These are phyloP conservation scores for Pachliopta kotzebuea DNA, from an alignment of 2,888 invertebrate genomes.

Conservation along the genomic window DNA sequence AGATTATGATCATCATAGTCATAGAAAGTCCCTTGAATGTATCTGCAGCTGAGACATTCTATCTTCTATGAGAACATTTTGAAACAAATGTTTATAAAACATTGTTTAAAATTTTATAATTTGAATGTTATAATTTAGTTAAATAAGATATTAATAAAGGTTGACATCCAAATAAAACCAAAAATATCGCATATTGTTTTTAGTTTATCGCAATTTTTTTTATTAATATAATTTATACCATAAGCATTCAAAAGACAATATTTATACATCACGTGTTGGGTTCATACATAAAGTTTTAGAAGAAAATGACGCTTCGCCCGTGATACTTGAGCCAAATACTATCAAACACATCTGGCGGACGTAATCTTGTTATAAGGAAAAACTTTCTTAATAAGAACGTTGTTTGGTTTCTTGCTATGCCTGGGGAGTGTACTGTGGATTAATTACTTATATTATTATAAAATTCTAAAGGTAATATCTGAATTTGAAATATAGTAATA, in stretches of 20 bases:
- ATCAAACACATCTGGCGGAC: conserved; percentile 73
- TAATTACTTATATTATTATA: conserved; percentile 43
- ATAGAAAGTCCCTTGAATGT: no score
- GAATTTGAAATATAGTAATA: neutral
- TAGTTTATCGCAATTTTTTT: neutral
- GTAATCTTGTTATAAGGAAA: conserved; percentile 78
- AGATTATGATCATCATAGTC: no score
- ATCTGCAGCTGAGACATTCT: no score
- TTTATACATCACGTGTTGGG: conserved; percentile 2
- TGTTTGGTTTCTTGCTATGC: conserved; percentile 59
- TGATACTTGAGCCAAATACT: conserved; percentile 59
- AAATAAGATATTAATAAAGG: no score
- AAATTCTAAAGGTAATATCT: neutral
- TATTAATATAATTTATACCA: neutral
- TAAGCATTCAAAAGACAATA: conserved; percentile 6
- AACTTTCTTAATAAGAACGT: conserved; percentile 77
- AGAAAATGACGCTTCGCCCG: conserved; percentile 36
- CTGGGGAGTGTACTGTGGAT: conserved; percentile 50
- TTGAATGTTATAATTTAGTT: no score
- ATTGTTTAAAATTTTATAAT: no score
- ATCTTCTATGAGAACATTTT: no score
- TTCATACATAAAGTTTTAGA: conserved; percentile 15
- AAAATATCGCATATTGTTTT: neutral
- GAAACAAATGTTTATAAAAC: no score
- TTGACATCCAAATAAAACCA: no score